Conservation (phyloP, 2,113 vertebrate species). For the Podarcis muralis region DNA sequence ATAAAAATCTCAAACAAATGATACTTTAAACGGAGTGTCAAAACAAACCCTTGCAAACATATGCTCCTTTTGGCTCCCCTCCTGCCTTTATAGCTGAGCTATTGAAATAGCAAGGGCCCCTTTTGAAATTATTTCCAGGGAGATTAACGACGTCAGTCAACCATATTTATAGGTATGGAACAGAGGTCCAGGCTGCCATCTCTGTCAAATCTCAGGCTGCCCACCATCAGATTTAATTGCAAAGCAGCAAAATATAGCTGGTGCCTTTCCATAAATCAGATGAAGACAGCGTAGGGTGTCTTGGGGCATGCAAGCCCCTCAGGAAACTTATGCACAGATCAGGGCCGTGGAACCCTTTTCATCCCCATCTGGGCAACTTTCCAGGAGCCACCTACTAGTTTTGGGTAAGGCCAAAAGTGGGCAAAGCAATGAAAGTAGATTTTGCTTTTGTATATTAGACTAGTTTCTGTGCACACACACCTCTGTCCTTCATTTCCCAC, state of each 20-base stretch:
- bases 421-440: too few relatives aligned
- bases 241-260: slow-evolving; percentile 4
- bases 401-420: too few relatives aligned
- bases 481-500: too few relatives aligned
- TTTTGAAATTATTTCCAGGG: slow-evolving; percentile 59
- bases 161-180: slow-evolving; percentile 41
- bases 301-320: neutral
- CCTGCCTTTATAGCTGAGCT: slow-evolving; percentile 57
- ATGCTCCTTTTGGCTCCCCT: slow-evolving; percentile 57
- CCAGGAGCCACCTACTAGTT: too few relatives aligned
- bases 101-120: slow-evolving; percentile 56
- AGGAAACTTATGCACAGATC: neutral
- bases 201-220: slow-evolving; percentile 15
- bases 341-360: too few relatives aligned
- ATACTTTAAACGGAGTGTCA: slow-evolving; percentile 56
- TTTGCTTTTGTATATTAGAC: too few relatives aligned
- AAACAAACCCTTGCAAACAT: slow-evolving; percentile 54
- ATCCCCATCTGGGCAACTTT: too few relatives aligned
- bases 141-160: slow-evolving; percentile 43
- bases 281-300: neutral
- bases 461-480: too few relatives aligned
- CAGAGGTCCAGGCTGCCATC: slow-evolving; percentile 30
- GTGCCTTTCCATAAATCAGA: slow-evolving; percentile 14
- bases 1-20: slow-evolving; percentile 51
- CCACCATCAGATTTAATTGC: neutral